Evolutionary conservation across 1,140 invertebrate genomes (phyloP), one percentile per base, ranked within the genome.

Genomic region (Physella acuta): DNA sequence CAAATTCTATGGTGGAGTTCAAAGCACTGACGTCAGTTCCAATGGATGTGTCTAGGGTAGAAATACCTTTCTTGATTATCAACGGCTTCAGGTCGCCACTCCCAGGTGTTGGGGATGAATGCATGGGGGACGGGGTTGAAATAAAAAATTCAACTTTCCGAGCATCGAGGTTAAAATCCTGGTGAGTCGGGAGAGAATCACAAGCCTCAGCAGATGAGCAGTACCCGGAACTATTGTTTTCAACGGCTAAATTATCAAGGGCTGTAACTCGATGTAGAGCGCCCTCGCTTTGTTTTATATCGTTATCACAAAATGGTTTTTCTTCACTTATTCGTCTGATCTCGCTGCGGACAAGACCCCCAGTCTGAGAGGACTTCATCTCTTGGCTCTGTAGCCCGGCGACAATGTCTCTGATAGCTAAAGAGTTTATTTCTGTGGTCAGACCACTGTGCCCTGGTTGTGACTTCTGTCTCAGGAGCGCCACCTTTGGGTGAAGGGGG

Each of bases 21-120:
- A 61, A 39, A 11, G 33, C 3, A 49, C 62, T 52, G 33, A 17
- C 26, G 33, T 64, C 62, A 51, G 44, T 52, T 30, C 51, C 62
- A 30, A 52, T 52, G 28, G 62, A 51, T 1, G 39, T 37, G 44
- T 66, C 53, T 20, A 56, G 1, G 52, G 51, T 56, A 16, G 33
- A 56, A 11, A 66, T 34, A 17, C 52, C 64, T 37, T 56, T 66
- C 26, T 66, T 66, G 16, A 66, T 36, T 14, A 66, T 66, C n/a
- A 66, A 26, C 16, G 64, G 31, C 1, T 28, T 8, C 1, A n/a
- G 53, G 24, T 39, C 51, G 20, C 16, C 2, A 39, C 39, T 66
- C 11, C 64, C 64, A 30, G 64, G 0, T 1, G 52, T n/a, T 37
- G 64, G 64, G 20, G 64, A 66, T 37, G 64, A 66, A 37, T 55